A percentile compares a stretch with the other conserved stretches of the same genome.
Conservation (phyloP, 2,113 vertebrate genomes). For the Labeo rohita region DNA sequence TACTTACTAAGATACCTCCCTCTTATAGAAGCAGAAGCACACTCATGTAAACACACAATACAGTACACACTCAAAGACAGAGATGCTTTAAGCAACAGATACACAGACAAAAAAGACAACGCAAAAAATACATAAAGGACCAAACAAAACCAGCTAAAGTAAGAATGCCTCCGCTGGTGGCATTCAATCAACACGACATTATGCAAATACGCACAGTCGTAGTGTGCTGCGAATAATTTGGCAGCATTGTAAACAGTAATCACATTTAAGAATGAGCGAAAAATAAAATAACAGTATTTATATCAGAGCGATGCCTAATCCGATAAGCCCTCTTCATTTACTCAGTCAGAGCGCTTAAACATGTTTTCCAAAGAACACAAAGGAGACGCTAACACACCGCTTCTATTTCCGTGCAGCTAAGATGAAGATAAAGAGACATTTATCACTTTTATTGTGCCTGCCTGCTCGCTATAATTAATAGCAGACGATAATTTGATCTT, state of each 20-base stretch:
- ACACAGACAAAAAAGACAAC: not conserved
- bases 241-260: slow-evolving; percentile 73
- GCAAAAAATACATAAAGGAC: not conserved
- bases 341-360: slow-evolving; percentile 58
- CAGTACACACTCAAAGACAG: not conserved
- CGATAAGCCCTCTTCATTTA: slow-evolving; percentile 77
- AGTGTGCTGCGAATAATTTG: slow-evolving; percentile 41
- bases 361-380: slow-evolving; percentile 56
- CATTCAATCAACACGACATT: slow-evolving; percentile 46
- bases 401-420: slow-evolving; percentile 53
- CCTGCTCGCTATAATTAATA: slow-evolving; percentile 76
- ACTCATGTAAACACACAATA: not conserved
- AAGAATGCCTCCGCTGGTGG: slow-evolving; percentile 14
- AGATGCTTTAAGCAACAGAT: not conserved
- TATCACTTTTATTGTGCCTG: slow-evolving; percentile 69
- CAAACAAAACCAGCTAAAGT: not conserved
- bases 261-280: slow-evolving; percentile 71
- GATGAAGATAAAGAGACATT: slow-evolving; percentile 58
- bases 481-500: slow-evolving; percentile 75
- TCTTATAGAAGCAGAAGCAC: not conserved
- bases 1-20: not conserved
- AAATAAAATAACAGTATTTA: slow-evolving; percentile 76
- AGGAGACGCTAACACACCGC: slow-evolving; percentile 48
- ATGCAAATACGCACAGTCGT: slow-evolving; percentile 48
- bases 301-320: slow-evolving; percentile 73